A percentile compares a stretch with the other conserved stretches of the same genome.
These are phyloP conservation scores for Ceuthmochares aereus DNA, from an alignment of 2,113 vertebrate species.

Conservation along the genomic window DNA sequence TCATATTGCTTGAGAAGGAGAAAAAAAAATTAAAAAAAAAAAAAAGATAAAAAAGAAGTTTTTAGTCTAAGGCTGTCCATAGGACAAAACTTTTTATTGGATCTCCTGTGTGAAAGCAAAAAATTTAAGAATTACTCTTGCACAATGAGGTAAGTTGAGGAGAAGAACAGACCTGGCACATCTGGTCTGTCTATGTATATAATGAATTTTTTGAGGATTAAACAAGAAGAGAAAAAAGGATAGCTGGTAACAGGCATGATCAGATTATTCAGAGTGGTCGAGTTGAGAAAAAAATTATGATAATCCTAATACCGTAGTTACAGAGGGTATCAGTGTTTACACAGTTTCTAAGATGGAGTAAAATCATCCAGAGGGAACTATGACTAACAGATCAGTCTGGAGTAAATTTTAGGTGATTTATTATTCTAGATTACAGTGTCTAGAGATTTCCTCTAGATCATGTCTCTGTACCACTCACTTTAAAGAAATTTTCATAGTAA, in stretches of 20 bases:
- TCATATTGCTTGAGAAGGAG: background rate
- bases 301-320: background rate
- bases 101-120: background rate
- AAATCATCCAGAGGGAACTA: background rate
- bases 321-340: background rate
- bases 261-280: background rate
- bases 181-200: background rate
- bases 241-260: background rate
- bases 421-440: background rate
- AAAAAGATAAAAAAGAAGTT: fast-evolving
- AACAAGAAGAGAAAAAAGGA: background rate
- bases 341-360: background rate
- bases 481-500: background rate
- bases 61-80: background rate
- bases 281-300: background rate
- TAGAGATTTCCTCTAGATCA: background rate
- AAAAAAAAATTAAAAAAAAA: fast-evolving
- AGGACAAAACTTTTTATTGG: background rate
- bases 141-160: background rate
- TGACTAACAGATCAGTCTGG: background rate
- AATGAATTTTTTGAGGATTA: background rate
- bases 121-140: background rate
- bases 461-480: background rate
- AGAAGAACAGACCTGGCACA: background rate
- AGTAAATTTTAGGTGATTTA: background rate